Conservation (phyloP, 35 echinoderm and acorn worm genomes). For the Diadema setosum region DNA sequence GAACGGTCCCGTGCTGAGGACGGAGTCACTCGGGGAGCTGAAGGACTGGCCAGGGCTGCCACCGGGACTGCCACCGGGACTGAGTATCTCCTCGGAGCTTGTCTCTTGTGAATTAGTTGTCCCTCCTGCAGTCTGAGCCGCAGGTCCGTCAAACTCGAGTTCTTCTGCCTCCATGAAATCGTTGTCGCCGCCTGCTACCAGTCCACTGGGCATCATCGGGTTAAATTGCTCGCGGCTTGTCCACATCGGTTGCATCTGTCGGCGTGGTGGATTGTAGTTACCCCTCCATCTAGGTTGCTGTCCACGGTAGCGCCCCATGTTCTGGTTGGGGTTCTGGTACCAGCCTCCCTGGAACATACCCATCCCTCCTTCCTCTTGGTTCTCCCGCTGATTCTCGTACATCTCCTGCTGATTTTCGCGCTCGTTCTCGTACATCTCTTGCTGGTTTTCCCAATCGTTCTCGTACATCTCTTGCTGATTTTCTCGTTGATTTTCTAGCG, state of each 20-base stretch:
- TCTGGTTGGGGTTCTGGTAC: not conserved
- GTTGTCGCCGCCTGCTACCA: not conserved
- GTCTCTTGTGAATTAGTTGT: not conserved
- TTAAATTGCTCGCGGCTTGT: not conserved
- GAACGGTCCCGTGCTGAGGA: not conserved
- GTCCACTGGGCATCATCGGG: not conserved
- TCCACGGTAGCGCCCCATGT: not conserved
- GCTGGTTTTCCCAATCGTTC: not conserved
- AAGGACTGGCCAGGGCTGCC: not conserved
- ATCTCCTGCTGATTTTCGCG: not conserved
- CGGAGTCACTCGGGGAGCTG: not conserved
- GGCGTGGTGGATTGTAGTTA: not conserved
- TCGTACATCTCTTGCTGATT: not conserved
- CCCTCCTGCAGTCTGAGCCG: not conserved
- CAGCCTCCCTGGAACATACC: too few species aligned
- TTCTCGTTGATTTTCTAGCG: not conserved
- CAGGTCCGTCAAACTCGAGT: not conserved
- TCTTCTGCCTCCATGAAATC: not conserved
- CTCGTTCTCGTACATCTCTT: not conserved
- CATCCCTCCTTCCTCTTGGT: too few species aligned
- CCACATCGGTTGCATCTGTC: not conserved
- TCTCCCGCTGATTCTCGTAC: not conserved
- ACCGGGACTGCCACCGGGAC: not conserved
- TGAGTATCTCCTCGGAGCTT: not conserved
- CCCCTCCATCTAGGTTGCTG: not conserved